phyloP scores from a whole-genome alignment of 1,140 invertebrate genomes.

The Eciton burchellii region DNA sequence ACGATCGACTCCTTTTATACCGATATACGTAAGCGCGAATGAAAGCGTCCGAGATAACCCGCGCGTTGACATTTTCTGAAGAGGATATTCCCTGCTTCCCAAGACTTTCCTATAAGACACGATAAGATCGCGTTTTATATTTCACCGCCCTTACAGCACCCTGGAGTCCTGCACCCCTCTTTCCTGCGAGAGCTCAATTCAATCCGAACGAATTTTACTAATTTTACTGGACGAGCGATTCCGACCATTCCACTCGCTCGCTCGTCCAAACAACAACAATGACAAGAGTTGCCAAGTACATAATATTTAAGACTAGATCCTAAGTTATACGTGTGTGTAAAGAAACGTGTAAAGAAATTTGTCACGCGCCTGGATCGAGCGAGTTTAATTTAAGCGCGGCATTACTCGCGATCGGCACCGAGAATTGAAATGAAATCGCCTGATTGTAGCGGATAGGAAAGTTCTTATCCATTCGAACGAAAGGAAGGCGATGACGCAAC shows the following conservation, averaged over 20 bases:
- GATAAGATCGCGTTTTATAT: neutral
- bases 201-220: constrained; percentile 12
- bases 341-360: constrained; percentile 64
- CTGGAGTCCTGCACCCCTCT: neutral
- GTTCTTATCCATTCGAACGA: constrained; percentile 38
- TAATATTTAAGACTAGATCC: constrained; percentile 47
- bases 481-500: constrained; percentile 46
- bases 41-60: constrained; percentile 2
- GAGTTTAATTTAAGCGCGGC: constrained; percentile 33
- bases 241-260: constrained; percentile 38
- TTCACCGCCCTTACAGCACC: neutral
- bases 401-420: constrained; percentile 2
- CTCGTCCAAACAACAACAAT: constrained; percentile 46
- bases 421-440: constrained; percentile 1
- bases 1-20: constrained; percentile 14
- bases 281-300: constrained; percentile 45
- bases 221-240: constrained; percentile 8
- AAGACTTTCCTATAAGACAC: too few relatives aligned
- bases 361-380: constrained; percentile 33
- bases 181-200: neutral
- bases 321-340: constrained; percentile 48
- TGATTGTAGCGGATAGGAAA: constrained; percentile 2
- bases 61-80: neutral
- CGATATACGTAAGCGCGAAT: constrained; percentile 34
- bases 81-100: too few relatives aligned